Evolutionary conservation across 2,797 vertebrate genomes (phyloP), one percentile per base, ranked within the genome.

Genomic region (Salmo trutta): DNA sequence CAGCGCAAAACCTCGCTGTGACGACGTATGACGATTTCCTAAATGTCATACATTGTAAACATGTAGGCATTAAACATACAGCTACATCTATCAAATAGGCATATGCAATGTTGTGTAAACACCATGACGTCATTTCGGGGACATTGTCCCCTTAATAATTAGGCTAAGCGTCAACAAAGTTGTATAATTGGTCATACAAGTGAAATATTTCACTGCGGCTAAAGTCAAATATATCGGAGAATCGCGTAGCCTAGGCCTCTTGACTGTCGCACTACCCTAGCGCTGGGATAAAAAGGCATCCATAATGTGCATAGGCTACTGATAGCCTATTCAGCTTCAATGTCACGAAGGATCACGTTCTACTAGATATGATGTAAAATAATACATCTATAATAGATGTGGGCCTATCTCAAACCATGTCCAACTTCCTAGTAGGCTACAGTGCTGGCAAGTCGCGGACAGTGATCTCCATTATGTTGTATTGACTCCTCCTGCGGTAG

Each of bases 401-500:
- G 10, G 10, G 10, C 8, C 17, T n/a, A 56, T 56, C 16, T n/a
- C 16, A 62, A 7, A 21, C 21, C n/a, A n/a, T n/a, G 21, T 24
- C n/a, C n/a, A 47, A 47, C 36, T 59, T 75, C 14, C 19, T n/a
- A 62, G n/a, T 21, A 62, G 41, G 41, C 41, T 14, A 47, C 56
- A 21, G 7, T n/a, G 5, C 5, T 71, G 52, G 47, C 54, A 69
- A 59, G 12, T 51, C 31, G 8, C 62, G 36, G 54, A 65, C 73
- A 75, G 33, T 27, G 73, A 33, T 75, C 73, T 53, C 56, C 73
- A 71, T 24, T 65, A 51, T 47, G 10, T 36, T 15, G 27, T 31
- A 27, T 56, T 64, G 77, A 75, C 83, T 82, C 78, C 86, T 83
- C 79, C 82, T 68, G 87, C 69, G 51, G 66, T 78, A 83, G 81